Base-by-base conservation (phyloP, 2,888 invertebrate species). In the Hyppa rectilinea region DNA sequence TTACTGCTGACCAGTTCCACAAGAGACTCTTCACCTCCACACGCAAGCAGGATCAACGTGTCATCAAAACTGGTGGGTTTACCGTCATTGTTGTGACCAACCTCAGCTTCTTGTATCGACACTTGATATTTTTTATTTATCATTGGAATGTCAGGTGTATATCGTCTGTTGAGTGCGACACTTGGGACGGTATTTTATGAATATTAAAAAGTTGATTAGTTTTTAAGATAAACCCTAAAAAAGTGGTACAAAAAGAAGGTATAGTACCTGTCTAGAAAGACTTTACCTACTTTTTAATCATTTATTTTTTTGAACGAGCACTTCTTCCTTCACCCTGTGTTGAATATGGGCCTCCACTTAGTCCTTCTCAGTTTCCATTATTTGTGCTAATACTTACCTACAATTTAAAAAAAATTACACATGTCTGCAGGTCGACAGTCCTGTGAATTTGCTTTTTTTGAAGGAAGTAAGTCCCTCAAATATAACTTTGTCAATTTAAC, bases 51-150 rank as follows among this genome's bases (percentile, higher is more conserved):
- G 87, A 90, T 91, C 83, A 85, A 75, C 71, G 78, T 91, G 78
- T 89, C 92, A 81, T 47, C 50, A 67, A 68, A 71, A 65, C 80
- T 91, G 91, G 81, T 90, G 86, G 76, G 74, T 66, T 74, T 77
- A 83, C 78, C 82, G 85, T 86, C 89, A 93, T 91, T 92, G 91
- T 92, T 89, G 87, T 85, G 87, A 84, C 82, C 89, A 88, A 87
- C 87, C 87, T 87, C 81, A 81, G 91, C 92, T 93, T 88, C 93
- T 93, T 92, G 89, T 93, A 92, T 88, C 85, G 90, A 84, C 91
- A 91, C 92, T 94, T 91, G 86, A 73, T 90, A 85, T 92, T 93
- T 93, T 93, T 94, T 89, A 86, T 87, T 89, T 87, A 85, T 82
- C 89, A 80, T 88, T 83, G 93, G 92, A 92, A 94, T 94, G 92